phyloP scores from a whole-genome alignment of 2,797 vertebrate species.

The Arnoldichthys spilopterus region DNA sequence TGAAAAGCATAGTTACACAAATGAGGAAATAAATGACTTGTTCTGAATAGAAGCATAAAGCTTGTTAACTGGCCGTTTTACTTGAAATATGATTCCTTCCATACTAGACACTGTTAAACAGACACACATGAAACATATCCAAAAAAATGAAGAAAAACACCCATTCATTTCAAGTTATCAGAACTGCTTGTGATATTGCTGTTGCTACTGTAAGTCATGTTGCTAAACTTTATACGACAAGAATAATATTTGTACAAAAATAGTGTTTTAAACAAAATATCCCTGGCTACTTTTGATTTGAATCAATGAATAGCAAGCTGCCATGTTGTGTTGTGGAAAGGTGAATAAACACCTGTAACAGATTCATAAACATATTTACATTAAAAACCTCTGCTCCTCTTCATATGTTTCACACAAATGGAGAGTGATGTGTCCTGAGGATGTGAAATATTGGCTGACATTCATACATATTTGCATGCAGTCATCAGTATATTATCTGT shows the following conservation, averaged over 20 bases:
- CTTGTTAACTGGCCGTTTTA: constrained; percentile 55
- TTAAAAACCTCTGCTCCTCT: constrained; percentile 1
- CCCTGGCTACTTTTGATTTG: neutral
- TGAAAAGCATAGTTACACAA: neutral
- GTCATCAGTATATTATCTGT: constrained; percentile 24
- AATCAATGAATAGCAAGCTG: constrained; percentile 33
- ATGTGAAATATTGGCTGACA: constrained; percentile 29
- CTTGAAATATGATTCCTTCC: constrained; percentile 41
- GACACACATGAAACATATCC: constrained; percentile 27
- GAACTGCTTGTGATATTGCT: constrained; percentile 8
- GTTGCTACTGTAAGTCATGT: neutral
- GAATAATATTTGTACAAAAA: neutral
- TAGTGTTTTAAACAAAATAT: constrained; percentile 1
- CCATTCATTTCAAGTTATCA: neutral
- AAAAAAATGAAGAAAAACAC: neutral
- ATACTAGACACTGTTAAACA: constrained; percentile 32
- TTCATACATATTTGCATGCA: constrained; percentile 17
- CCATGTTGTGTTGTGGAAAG: constrained; percentile 15
- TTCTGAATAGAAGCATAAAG: constrained; percentile 26
- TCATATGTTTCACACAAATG: constrained; percentile 16
- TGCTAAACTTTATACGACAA: neutral
- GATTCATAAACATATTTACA: neutral
- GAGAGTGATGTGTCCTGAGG: constrained; percentile 12
- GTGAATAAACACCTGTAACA: constrained; percentile 40
- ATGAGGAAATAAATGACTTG: constrained; percentile 6